Evolutionary conservation across 2,113 vertebrate genomes (phyloP).

Genomic region (Nansenia antarctica): DNA sequence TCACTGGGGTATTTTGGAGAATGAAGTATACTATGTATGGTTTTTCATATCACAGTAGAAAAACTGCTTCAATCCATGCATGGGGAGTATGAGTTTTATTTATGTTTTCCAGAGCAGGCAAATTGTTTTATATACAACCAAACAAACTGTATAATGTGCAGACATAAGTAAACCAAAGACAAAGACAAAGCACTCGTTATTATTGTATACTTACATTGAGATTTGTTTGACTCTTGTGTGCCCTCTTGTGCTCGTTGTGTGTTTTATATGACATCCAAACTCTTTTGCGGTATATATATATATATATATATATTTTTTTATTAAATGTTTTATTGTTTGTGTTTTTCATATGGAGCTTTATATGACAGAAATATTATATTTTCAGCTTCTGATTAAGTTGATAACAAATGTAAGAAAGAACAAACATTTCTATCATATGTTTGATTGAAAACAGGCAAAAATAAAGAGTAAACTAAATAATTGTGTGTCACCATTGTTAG

Average conservation of each 20-base stretch:
- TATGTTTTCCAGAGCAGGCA: background rate
- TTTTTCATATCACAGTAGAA: too few relatives aligned
- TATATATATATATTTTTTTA: too few relatives aligned
- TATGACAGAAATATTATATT: constrained; percentile 71
- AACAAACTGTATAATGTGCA: background rate
- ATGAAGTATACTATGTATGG: too few relatives aligned
- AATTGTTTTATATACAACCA: background rate
- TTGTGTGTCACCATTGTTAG: too few relatives aligned
- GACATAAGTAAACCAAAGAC: constrained; percentile 48
- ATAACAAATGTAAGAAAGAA: background rate
- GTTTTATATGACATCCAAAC: constrained; percentile 48
- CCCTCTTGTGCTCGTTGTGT: constrained; percentile 27
- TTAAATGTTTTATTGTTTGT: constrained; percentile 20
- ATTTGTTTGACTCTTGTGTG: background rate
- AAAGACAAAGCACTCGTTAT: background rate
- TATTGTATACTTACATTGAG: constrained; percentile 1
- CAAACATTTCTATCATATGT: background rate
- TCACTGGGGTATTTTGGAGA: background rate
- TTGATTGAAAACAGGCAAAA: background rate
- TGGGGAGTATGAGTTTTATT: background rate
- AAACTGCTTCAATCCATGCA: background rate
- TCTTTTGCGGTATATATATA: constrained; percentile 34
- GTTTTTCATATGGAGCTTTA: constrained; percentile 62
- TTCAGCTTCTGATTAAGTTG: constrained; percentile 10
- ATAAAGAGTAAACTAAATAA: too few relatives aligned